phyloP scores from a whole-genome alignment of 2,113 vertebrate genomes.

The Thamnophis sirtalis region DNA sequence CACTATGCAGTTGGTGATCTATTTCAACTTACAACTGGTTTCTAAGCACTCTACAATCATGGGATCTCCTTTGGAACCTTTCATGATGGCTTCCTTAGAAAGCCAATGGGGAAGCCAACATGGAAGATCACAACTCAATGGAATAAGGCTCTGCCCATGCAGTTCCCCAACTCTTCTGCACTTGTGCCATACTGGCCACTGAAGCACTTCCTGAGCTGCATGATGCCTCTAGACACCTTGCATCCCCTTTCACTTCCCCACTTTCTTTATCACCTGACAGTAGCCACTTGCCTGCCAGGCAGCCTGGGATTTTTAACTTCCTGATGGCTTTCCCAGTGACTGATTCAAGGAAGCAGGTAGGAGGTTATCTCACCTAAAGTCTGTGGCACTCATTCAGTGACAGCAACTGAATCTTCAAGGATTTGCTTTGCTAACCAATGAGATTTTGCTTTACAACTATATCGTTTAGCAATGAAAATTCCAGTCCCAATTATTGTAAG shows the following conservation, averaged over 20 bases:
- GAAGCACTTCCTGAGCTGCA: not conserved
- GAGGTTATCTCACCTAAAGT: not conserved
- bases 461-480: too few relatives aligned
- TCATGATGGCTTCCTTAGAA: not conserved
- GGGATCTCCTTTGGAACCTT: not conserved
- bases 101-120: not conserved
- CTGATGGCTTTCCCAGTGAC: not conserved
- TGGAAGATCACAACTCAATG: not conserved
- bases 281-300: not conserved
- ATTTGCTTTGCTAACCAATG: too few relatives aligned
- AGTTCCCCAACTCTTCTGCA: not conserved
- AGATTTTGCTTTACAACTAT: too few relatives aligned
- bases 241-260: not conserved
- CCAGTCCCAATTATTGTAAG: too few relatives aligned
- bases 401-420: not conserved
- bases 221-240: not conserved
- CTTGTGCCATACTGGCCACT: not conserved
- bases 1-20: not conserved
- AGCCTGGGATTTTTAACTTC: not conserved
- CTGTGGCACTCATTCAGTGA: not conserved
- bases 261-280: not conserved
- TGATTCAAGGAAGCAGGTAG: not conserved
- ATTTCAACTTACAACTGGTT: not conserved
- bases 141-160: not conserved
- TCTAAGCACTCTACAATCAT: not conserved